phyloP scores from a whole-genome alignment of 2,113 vertebrate species.

The Gila orcuttii region DNA sequence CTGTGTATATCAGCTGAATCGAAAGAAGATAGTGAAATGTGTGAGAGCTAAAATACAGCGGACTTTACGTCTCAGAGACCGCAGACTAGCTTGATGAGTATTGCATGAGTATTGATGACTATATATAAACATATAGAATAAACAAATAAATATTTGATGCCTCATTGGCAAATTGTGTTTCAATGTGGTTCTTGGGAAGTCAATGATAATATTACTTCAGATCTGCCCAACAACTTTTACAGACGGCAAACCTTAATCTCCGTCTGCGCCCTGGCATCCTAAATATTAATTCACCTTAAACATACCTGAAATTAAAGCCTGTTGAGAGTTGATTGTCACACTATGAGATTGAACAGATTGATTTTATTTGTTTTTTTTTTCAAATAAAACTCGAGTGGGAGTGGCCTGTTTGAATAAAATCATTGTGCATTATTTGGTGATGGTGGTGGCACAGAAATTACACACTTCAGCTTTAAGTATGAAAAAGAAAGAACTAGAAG shows the following conservation, averaged over 20 bases:
- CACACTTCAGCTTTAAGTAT: not conserved
- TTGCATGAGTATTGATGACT: too few relatives aligned
- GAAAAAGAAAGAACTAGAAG: not conserved
- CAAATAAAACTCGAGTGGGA: too few relatives aligned
- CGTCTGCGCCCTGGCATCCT: not conserved
- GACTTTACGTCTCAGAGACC: not conserved
- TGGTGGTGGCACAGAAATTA: not conserved
- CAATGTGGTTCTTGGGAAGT: not conserved
- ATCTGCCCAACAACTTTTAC: not conserved
- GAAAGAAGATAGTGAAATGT: not conserved
- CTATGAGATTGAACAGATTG: too few relatives aligned
- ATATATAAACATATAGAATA: too few relatives aligned
- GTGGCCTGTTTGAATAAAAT: not conserved
- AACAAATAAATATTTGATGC: too few relatives aligned
- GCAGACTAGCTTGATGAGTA: not conserved
- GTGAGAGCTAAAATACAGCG: not conserved
- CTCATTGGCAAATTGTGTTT: too few relatives aligned
- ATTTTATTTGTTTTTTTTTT: too few relatives aligned
- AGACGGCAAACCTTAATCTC: slow-evolving; percentile 19
- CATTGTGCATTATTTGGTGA: not conserved
- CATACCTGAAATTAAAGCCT: too few relatives aligned
- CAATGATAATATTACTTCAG: not conserved
- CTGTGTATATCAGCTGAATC: not conserved
- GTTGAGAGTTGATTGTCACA: too few relatives aligned
- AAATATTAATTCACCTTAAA: too few relatives aligned